Base-by-base conservation (phyloP, 2,113 vertebrate genomes). In the Brachirus orientalis region DNA sequence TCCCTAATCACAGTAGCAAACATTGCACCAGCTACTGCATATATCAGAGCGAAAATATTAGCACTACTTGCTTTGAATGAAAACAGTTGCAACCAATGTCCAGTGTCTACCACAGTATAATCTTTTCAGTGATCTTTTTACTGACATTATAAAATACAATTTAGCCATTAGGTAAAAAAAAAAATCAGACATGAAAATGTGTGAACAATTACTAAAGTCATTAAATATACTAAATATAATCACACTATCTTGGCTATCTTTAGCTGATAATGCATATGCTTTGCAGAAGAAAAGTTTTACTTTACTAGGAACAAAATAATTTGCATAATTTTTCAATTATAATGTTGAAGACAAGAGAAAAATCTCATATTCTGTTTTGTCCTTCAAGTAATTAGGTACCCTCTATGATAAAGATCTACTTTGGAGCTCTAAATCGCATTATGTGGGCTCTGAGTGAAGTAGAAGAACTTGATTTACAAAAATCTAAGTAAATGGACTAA, bases 401-500 rank as follows among this genome's bases (percentile, higher is more conserved):
- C 59, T 72, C 52, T 53, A 20, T 80, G 73, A 77, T 80, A 69
- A 76, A 84, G 50, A 54, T 70, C 37, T 64, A 33, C 59, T 33
- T 63, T 51, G 43, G 51, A 53, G 75, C 79, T 65, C 63, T 72
- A 69, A 83, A 89, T 88, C 79, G 75, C 64, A 73, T 79, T 63
- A 77, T 41, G 61, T 79, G 63, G 75, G 53, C 61, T 76, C 37
- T 8, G 63, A 61, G 51, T 80, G 59, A 83, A 68, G 61, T 61
- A 28, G 36, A 71, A 83, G 65, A 71, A 63, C 74, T 72, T 62
- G 38, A 73, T 85, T 84, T 81, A 74, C 64, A 58, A 82, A 80
- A 84, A 83, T 80, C 59, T 35, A 77, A 77, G 67, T 81, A 73
- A 85, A 83, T 74, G 62, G 67, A 75, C 46, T 66, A 52, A 69